Evolutionary conservation across 2,888 invertebrate genomes (phyloP).

Genomic region (Eupithecia exiguata): DNA sequence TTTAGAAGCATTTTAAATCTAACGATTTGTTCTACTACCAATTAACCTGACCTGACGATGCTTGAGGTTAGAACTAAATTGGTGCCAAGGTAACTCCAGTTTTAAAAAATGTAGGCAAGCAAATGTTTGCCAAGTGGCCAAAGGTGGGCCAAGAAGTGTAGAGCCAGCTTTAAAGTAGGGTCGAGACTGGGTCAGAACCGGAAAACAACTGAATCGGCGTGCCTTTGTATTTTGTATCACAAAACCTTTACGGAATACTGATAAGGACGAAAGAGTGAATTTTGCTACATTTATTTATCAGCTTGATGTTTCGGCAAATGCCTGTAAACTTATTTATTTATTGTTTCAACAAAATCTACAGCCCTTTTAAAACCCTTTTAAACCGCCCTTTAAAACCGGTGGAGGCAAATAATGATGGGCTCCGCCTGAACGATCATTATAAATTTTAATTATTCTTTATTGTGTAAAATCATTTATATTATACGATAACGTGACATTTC

Average conservation of each 20-base stretch:
- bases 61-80: not conserved
- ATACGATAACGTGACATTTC: too few relatives aligned
- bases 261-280: conserved; percentile 2
- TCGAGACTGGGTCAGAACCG: conserved; percentile 26
- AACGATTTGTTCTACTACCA: not conserved
- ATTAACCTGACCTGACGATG: not conserved
- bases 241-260: conserved; percentile 23
- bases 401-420: too few relatives aligned
- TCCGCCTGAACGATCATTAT: too few relatives aligned
- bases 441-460: too few relatives aligned
- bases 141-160: conserved; percentile 17
- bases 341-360: too few relatives aligned
- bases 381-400: too few relatives aligned
- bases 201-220: conserved; percentile 38
- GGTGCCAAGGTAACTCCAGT: not conserved
- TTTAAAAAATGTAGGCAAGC: not conserved
- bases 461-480: too few relatives aligned
- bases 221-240: conserved; percentile 40
- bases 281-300: not conserved
- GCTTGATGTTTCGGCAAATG: not conserved
- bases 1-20: not conserved
- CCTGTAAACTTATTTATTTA: not conserved
- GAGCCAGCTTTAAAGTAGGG: not conserved
- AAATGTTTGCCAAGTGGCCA: not conserved
- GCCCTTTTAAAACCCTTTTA: too few relatives aligned